Conservation (phyloP, 2,113 vertebrate species). For the Axis porcinus region DNA sequence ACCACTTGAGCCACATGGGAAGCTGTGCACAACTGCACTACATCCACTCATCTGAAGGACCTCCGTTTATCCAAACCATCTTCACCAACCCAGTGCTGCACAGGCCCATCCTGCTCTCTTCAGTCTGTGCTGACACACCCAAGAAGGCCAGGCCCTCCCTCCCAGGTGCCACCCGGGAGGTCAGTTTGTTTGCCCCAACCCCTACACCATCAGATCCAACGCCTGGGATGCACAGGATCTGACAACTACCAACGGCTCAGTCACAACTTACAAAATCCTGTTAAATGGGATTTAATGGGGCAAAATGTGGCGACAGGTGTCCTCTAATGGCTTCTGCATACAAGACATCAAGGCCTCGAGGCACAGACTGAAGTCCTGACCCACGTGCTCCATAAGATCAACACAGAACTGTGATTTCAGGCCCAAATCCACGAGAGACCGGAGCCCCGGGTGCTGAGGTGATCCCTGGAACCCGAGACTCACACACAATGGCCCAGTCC, state of each 20-base stretch:
- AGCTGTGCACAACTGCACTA: background rate
- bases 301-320: background rate
- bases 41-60: background rate
- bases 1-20: background rate
- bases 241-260: background rate
- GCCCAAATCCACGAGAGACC: background rate
- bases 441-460: background rate
- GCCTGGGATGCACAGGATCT: background rate
- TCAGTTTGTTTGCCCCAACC: conserved; percentile 17
- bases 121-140: background rate
- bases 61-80: background rate
- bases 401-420: background rate
- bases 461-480: background rate
- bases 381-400: background rate
- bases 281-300: background rate
- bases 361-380: background rate
- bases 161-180: background rate
- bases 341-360: background rate
- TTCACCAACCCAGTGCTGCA: background rate
- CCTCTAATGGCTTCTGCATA: background rate
- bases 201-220: background rate
- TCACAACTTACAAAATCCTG: background rate
- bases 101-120: background rate
- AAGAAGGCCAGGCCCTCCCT: background rate
- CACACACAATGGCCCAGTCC: background rate